Percentiles rank a stretch among this genome's conserved stretches.
These are phyloP conservation scores for Arenaria interpres DNA, from an alignment of 2,113 vertebrate species.

Conservation along the genomic window DNA sequence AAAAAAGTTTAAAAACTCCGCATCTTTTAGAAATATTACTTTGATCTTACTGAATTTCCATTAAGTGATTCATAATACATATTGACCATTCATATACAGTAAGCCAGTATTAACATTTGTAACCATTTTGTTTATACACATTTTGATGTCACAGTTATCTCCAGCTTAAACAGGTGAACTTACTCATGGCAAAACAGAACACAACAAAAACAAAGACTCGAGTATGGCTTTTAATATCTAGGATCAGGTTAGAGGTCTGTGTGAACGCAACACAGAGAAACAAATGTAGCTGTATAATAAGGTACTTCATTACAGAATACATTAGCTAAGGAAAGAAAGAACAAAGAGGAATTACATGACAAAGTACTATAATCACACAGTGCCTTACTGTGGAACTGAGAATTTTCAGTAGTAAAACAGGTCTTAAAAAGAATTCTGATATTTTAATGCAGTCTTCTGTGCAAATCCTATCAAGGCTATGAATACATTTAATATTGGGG, in stretches of 20 bases:
- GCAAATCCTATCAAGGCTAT: background rate
- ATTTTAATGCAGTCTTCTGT: background rate
- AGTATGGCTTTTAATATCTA: background rate
- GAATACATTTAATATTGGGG: background rate
- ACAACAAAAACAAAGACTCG: background rate
- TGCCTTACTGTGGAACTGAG: background rate
- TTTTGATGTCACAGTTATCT: background rate
- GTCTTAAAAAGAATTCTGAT: background rate
- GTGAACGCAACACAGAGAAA: background rate
- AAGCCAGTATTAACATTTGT: background rate
- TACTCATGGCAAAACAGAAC: background rate
- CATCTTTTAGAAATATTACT: background rate
- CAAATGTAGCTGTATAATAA: background rate
- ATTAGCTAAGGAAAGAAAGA: background rate
- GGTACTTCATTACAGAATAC: background rate
- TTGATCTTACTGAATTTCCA: background rate
- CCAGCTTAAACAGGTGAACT: background rate
- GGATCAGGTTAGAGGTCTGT: background rate
- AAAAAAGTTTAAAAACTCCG: background rate
- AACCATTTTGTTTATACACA: background rate
- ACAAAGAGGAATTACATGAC: conserved; percentile 2
- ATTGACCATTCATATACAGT: background rate
- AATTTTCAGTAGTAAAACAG: background rate
- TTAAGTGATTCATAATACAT: background rate
- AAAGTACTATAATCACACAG: background rate